Conservation (phyloP, 2,797 vertebrate species). For the Scleropages formosus region DNA sequence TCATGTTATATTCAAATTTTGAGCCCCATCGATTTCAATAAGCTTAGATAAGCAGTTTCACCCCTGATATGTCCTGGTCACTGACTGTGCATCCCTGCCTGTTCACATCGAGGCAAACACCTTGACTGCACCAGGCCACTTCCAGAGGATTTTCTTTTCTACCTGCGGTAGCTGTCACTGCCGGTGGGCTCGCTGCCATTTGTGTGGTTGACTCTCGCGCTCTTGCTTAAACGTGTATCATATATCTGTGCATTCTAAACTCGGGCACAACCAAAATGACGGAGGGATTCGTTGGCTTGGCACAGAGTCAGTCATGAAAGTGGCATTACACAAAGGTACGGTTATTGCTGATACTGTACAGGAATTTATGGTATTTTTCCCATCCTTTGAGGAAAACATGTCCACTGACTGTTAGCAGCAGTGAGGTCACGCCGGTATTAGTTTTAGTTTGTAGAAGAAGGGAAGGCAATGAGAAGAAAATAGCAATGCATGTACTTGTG, state of each 20-base stretch:
- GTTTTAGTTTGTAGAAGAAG: neutral
- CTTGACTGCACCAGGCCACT: neutral
- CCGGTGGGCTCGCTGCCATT: neutral
- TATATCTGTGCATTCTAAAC: neutral
- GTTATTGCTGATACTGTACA: constrained; percentile 1
- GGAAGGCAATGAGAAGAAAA: neutral
- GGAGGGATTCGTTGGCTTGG: neutral
- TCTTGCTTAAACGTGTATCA: neutral
- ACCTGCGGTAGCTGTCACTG: constrained; percentile 8
- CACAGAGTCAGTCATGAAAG: neutral
- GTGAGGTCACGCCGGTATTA: neutral
- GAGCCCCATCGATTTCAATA: constrained; percentile 33
- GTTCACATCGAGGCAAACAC: constrained; percentile 4
- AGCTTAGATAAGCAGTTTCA: constrained; percentile 33
- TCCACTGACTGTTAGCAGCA: neutral
- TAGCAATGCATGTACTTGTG: neutral
- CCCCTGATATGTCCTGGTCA: constrained; percentile 6
- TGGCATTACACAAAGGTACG: neutral
- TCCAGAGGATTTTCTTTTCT: constrained; percentile 5
- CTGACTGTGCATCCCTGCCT: neutral
- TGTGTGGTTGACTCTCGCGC: neutral
- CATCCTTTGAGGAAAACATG: neutral
- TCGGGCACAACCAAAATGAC: neutral
- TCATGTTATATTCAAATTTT: constrained; percentile 33
- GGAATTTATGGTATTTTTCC: neutral